Evolutionary conservation across 2,888 invertebrate species (phyloP).

Genomic region (Pyrrhia umbra): DNA sequence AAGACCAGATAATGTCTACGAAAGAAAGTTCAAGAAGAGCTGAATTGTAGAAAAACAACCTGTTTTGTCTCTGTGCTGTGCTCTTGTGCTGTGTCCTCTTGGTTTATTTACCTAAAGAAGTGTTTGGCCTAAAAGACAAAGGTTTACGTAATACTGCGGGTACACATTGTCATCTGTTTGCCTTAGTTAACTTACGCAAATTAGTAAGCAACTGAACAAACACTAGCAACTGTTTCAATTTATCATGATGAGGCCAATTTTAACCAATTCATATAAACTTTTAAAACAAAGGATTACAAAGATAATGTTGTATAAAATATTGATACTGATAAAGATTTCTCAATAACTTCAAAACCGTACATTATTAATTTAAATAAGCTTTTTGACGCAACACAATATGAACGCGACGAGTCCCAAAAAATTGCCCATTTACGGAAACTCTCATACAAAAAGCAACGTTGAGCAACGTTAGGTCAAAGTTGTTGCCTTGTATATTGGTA

Average conservation of each 20-base stretch:
- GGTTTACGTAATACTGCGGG: background rate
- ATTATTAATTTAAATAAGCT: constrained; percentile 28
- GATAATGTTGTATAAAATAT: background rate
- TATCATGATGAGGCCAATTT: background rate
- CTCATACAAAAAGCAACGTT: constrained; percentile 39
- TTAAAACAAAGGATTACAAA: background rate
- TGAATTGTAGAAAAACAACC: too few relatives aligned
- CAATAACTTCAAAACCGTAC: constrained; percentile 20
- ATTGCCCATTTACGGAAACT: constrained; percentile 58
- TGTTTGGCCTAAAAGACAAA: background rate
- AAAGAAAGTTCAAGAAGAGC: too few relatives aligned
- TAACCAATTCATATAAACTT: background rate
- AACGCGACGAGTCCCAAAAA: constrained; percentile 46
- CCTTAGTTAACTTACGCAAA: constrained; percentile 1
- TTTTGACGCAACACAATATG: constrained; percentile 32
- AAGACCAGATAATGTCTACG: too few relatives aligned
- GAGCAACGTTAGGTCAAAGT: constrained; percentile 56
- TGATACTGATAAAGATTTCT: constrained; percentile 18
- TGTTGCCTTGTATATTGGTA: constrained; percentile 32
- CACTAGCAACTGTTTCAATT: constrained; percentile 2
- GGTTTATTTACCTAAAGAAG: background rate
- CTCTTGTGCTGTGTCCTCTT: too few relatives aligned
- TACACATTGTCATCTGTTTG: background rate
- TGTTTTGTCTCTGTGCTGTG: too few relatives aligned
- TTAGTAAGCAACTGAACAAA: constrained; percentile 24